These are phyloP conservation scores for Plutella xylostella DNA, from an alignment of 2,888 invertebrate species.

Conservation along the genomic window DNA sequence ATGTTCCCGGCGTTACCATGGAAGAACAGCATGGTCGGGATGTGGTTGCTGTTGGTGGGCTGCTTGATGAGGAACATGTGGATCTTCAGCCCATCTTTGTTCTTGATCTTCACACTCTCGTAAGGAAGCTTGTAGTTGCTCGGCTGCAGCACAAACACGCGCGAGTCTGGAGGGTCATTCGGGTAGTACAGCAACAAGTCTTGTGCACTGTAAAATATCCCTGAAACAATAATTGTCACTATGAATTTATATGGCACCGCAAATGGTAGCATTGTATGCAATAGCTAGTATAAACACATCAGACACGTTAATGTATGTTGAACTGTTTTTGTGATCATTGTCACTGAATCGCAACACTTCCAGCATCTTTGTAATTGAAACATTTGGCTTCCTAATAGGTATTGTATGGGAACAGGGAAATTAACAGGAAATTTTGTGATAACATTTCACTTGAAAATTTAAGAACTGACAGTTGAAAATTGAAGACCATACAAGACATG, in stretches of 20 bases:
- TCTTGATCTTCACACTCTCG: constrained; percentile 79
- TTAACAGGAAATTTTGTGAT: too few relatives aligned
- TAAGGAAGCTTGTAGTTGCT: constrained; percentile 87
- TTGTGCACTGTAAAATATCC: constrained; percentile 86
- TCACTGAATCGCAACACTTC: neutral
- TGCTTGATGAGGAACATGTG: constrained; percentile 88
- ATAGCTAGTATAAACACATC: too few relatives aligned
- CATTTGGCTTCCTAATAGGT: neutral
- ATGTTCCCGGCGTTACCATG: constrained; percentile 98
- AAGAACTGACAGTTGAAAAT: too few relatives aligned
- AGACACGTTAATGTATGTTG: neutral
- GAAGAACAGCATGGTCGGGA: constrained; percentile 89
- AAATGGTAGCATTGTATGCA: too few relatives aligned
- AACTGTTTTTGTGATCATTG: neutral
- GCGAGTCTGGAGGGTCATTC: constrained; percentile 88
- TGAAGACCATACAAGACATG: neutral
- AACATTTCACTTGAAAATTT: too few relatives aligned
- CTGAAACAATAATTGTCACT: constrained; percentile 51
- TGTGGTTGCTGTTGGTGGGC: constrained; percentile 73
- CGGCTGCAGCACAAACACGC: constrained; percentile 89
- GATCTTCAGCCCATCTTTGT: constrained; percentile 80
- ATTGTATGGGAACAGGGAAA: neutral
- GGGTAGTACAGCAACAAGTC: constrained; percentile 91
- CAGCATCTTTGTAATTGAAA: neutral
- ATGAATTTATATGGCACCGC: neutral